Conservation (phyloP, 2,888 invertebrate species). For the Caenorhabditis japonica region DNA sequence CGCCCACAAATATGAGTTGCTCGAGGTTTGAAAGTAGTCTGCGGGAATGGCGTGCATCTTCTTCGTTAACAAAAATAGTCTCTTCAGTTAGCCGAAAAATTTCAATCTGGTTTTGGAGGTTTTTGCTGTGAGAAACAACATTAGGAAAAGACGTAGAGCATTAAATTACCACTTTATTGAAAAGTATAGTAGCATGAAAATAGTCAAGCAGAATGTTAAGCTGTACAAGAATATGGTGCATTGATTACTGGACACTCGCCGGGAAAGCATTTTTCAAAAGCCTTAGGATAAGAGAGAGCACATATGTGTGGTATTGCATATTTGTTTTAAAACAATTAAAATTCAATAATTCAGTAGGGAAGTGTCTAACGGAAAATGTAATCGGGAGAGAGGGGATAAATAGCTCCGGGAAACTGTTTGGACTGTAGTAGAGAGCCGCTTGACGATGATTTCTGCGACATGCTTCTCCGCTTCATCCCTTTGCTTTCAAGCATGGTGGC, state of each 20-base stretch:
- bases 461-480: not conserved
- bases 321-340: not conserved
- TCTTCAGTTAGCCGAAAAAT: constrained; percentile 6
- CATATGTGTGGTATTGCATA: no score
- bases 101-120: constrained; percentile 13
- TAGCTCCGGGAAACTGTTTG: constrained; percentile 59
- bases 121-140: constrained; percentile 18
- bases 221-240: constrained; percentile 19
- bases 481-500: constrained; percentile 29
- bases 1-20: constrained; percentile 81
- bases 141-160: not conserved
- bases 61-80: constrained; percentile 2
- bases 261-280: constrained; percentile 4
- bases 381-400: constrained; percentile 62
- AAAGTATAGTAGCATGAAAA: constrained; percentile 3
- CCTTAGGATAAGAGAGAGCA: no score
- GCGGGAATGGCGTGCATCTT: constrained; percentile 34
- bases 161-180: constrained; percentile 27
- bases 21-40: constrained; percentile 48
- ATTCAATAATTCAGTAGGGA: not conserved
- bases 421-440: constrained; percentile 16
- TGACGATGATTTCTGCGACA: constrained; percentile 7
- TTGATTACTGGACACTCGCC: constrained; percentile 2
- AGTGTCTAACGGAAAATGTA: constrained; percentile 33
- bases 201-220: constrained; percentile 8